phyloP scores from a whole-genome alignment of 2,797 vertebrate species.

The Siniperca undulata region DNA sequence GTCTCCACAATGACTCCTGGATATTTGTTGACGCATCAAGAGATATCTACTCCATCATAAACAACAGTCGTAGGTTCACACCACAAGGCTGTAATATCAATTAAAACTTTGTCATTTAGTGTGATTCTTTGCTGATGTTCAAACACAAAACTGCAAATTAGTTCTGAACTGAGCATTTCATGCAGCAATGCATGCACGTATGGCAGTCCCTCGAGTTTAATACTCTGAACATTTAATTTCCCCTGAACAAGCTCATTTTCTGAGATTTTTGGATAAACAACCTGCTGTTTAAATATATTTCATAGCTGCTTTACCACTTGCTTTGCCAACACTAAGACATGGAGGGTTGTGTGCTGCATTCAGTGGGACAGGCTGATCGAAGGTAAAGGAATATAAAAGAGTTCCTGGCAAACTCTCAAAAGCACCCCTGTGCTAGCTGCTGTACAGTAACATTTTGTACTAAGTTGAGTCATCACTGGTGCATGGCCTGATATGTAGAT shows the following conservation, averaged over 20 bases:
- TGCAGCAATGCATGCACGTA: not conserved
- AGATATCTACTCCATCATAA: not conserved
- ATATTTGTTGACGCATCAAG: not conserved
- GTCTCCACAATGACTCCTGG: not conserved
- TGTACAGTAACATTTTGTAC: slow-evolving; percentile 26
- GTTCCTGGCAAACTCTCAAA: not conserved
- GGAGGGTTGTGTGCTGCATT: not conserved
- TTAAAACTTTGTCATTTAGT: not conserved
- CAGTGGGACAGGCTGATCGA: not conserved
- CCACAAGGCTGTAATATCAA: not conserved
- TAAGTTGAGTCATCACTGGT: slow-evolving; percentile 18
- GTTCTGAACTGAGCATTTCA: not conserved
- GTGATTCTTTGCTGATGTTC: not conserved
- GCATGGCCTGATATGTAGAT: slow-evolving; percentile 52
- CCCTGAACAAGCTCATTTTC: not conserved
- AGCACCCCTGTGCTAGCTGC: not conserved
- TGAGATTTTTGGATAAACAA: not conserved
- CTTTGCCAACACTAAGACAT: not conserved
- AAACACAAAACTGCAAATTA: not conserved
- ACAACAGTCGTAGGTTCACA: not conserved
- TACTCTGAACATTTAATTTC: not conserved
- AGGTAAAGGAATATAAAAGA: slow-evolving; percentile 16
- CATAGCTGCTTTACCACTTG: slow-evolving; percentile 2
- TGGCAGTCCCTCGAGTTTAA: not conserved
- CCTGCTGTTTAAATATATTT: not conserved